phyloP scores from a whole-genome alignment of 2,888 invertebrate genomes.

The Hydrotaea cyrtoneurina region DNA sequence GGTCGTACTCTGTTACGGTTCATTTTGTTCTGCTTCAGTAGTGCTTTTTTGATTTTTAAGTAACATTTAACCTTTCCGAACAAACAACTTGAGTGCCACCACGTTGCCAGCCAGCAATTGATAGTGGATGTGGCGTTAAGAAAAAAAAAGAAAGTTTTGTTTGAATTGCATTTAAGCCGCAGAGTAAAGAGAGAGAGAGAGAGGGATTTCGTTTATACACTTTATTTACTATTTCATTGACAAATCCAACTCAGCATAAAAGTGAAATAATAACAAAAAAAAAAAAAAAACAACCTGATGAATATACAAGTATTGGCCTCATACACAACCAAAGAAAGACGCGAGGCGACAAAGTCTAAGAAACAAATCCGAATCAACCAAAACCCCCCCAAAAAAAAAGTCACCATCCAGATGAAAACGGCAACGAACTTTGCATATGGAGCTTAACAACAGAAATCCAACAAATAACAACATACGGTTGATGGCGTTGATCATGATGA shows the following conservation, averaged over 20 bases:
- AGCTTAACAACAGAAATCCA: conserved; percentile 42
- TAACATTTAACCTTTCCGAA: conserved; percentile 27
- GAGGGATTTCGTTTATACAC: not conserved
- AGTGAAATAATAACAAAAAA: conserved; percentile 10
- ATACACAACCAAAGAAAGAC: conserved; percentile 39
- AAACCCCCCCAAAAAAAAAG: conserved; percentile 46
- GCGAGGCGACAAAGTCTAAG: conserved; percentile 40
- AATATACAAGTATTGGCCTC: not conserved
- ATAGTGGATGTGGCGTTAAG: conserved; percentile 11
- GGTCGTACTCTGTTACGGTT: not conserved
- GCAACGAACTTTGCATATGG: conserved; percentile 60
- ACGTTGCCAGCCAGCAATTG: not conserved
- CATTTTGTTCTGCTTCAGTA: not conserved
- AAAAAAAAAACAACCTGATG: too few relatives aligned
- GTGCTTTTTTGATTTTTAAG: not conserved
- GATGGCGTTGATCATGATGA: conserved; percentile 21
- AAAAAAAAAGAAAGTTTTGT: conserved; percentile 61
- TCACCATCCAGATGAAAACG: conserved; percentile 52
- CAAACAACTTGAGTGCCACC: conserved; percentile 1
- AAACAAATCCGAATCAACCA: conserved; percentile 41
- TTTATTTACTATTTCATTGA: conserved; percentile 52
- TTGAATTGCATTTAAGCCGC: conserved; percentile 9
- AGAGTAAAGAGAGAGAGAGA: not conserved
- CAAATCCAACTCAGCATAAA: conserved; percentile 50
- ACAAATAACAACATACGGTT: conserved; percentile 35